Conservation (phyloP, 2,113 vertebrate genomes). For the Lethenteron camtschaticum region DNA sequence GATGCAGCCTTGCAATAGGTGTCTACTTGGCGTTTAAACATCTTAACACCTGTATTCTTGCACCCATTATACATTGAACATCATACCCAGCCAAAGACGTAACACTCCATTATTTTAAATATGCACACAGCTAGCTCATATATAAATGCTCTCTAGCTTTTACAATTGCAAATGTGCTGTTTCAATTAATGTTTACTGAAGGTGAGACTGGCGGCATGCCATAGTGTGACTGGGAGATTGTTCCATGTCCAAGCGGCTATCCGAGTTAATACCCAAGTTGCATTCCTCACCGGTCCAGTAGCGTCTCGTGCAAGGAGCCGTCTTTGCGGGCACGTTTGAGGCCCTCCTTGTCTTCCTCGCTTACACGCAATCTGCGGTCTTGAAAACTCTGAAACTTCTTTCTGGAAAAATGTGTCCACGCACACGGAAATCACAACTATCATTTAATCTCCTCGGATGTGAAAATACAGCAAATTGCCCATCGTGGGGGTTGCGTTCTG, state of each 20-base stretch:
- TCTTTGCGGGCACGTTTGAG: constrained; percentile 67
- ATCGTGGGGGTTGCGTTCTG: no score
- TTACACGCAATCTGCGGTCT: constrained; percentile 68
- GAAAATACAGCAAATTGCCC: neutral
- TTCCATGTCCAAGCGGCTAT: no score
- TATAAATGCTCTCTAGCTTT: constrained; percentile 1
- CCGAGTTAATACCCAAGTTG: no score
- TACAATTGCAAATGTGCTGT: constrained; percentile 3
- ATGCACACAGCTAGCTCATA: neutral
- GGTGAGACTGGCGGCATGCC: no score
- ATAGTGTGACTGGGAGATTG: no score
- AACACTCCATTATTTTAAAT: no score
- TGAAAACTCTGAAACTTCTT: constrained; percentile 98
- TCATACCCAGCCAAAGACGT: no score
- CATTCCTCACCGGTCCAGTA: constrained; percentile 56
- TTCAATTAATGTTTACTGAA: no score
- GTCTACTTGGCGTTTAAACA: no score
- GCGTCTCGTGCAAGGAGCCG: constrained; percentile 66
- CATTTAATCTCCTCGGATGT: neutral
- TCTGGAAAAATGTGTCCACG: constrained; percentile 21
- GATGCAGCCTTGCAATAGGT: no score
- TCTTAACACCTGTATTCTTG: no score
- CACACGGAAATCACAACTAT: neutral
- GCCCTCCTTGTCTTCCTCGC: constrained; percentile 39
- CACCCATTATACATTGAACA: no score